These are phyloP conservation scores for Drosophila navojoa DNA, from an alignment of 1,140 invertebrate genomes.

Conservation along the genomic window DNA sequence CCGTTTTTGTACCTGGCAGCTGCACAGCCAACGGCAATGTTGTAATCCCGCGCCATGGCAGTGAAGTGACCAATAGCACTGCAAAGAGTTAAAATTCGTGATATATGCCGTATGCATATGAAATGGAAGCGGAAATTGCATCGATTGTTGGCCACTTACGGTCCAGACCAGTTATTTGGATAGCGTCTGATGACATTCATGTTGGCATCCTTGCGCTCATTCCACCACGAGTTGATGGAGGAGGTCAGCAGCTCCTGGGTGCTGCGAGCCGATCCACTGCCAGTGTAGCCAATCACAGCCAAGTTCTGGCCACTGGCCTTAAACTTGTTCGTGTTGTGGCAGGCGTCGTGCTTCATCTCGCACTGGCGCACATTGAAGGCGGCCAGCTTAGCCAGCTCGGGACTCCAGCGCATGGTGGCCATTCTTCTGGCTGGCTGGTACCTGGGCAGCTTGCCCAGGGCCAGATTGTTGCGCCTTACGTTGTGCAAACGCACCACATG, in stretches of 20 bases:
- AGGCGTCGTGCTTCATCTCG: constrained; percentile 56
- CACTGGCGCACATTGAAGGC: constrained; percentile 60
- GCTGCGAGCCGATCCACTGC: neutral
- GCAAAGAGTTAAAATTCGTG: neutral
- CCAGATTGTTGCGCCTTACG: constrained; percentile 42
- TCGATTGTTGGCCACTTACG: constrained; percentile 27
- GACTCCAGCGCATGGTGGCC: constrained; percentile 66
- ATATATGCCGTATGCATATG: neutral
- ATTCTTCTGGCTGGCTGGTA: constrained; percentile 46
- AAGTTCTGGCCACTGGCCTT: constrained; percentile 62
- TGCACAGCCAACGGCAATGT: constrained; percentile 59
- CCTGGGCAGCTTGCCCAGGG: constrained; percentile 36
- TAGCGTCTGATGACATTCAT: constrained; percentile 36
- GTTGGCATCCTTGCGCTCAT: constrained; percentile 31
- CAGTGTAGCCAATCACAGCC: constrained; percentile 41
- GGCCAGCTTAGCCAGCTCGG: constrained; percentile 52
- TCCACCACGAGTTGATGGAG: constrained; percentile 42
- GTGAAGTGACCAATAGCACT: constrained; percentile 51
- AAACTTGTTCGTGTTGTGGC: constrained; percentile 58
- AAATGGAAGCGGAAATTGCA: neutral
- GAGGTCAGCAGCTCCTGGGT: constrained; percentile 9
- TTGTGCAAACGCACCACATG: constrained; percentile 46
- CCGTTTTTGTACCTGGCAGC: constrained; percentile 17
- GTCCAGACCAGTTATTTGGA: constrained; percentile 18
- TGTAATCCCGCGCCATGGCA: constrained; percentile 49